Base-by-base conservation (phyloP, 2,797 vertebrate genomes). In the Monodelphis domestica region DNA sequence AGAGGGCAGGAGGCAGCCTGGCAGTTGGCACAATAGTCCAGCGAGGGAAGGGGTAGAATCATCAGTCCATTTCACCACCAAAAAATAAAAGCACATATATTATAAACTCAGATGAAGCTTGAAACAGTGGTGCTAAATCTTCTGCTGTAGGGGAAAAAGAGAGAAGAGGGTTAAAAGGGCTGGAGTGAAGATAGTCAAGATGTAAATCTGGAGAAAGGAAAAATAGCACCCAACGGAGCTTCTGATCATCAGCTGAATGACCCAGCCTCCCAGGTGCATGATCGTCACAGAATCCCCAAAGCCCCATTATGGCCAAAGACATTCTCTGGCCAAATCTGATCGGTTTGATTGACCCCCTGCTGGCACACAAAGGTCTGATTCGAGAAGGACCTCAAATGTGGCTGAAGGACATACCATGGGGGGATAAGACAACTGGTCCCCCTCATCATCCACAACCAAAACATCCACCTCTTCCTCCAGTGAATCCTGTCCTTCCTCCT, bases 11-110 rank as follows among this genome's bases (percentile, higher is more conserved):
- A 93, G 96, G 97, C 97, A 97, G 98, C 98, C 98, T 98, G 97
- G 97, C 97, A 97, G 98, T 98, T 98, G 98, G 98, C 98, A 98
- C 98, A 97, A 98, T 38, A 98, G 98, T 98, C 98, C 98, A 98
- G 98, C 98, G 95, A 97, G 98, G 97, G 96, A 98, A 96, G 53
- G 96, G 97, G 38, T 96, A 97, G 98, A 98, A 98, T 98, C 97
- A 95, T 98, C 97, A 51, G 98, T 98, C 98, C 98, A 97, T 98
- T 98, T 98, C 98, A 98, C 98, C 98, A 98, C 56, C 94, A 98
- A 98, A 97, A 98, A 97, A 95, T 93, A 97, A 96, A 97, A 98
- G 97, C 94, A 97, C 94, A 97, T 96, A 96, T 98, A 98, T 98
- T 98, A 98, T 98, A 98, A 98, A 97, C 97, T 95, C 98, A 96